Percentiles rank a stretch among this genome's conserved stretches.
phyloP scores from a whole-genome alignment of 2,113 vertebrate genomes.

The Colistium nudipinnis region DNA sequence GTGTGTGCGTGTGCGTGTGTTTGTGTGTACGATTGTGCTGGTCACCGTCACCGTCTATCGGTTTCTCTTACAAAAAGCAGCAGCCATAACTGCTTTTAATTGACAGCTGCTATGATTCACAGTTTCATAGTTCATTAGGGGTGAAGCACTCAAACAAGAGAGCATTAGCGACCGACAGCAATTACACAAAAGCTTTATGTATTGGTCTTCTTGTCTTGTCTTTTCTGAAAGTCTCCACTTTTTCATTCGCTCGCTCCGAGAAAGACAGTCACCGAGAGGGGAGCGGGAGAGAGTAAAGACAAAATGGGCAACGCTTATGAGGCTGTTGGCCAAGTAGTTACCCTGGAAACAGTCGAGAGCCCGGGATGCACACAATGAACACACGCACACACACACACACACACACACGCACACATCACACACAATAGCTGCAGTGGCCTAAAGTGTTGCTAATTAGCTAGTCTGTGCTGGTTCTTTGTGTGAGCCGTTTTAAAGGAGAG shows the following conservation, averaged over 20 bases:
- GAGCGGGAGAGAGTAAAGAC: constrained; percentile 56
- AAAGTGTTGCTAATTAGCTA: constrained; percentile 87
- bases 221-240: constrained; percentile 16
- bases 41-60: constrained; percentile 2
- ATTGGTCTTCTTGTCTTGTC: constrained; percentile 9
- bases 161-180: constrained; percentile 9
- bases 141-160: constrained; percentile 39
- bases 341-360: constrained; percentile 83
- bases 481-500: constrained; percentile 81
- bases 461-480: constrained; percentile 79
- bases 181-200: constrained; percentile 24
- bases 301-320: constrained; percentile 74
- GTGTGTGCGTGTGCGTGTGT: not conserved
- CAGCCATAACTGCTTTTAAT: constrained; percentile 69
- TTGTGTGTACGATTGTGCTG: not conserved
- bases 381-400: constrained; percentile 51
- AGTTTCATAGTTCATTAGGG: constrained; percentile 59
- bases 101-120: constrained; percentile 57
- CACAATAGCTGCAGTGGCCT: constrained; percentile 81
- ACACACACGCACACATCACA: constrained; percentile 58
- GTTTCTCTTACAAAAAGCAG: constrained; percentile 50
- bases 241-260: constrained; percentile 29
- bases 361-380: constrained; percentile 70
- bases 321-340: constrained; percentile 77
- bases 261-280: constrained; percentile 29